phyloP scores from a whole-genome alignment of 2,888 invertebrate genomes.

The Xestia ashworthii region DNA sequence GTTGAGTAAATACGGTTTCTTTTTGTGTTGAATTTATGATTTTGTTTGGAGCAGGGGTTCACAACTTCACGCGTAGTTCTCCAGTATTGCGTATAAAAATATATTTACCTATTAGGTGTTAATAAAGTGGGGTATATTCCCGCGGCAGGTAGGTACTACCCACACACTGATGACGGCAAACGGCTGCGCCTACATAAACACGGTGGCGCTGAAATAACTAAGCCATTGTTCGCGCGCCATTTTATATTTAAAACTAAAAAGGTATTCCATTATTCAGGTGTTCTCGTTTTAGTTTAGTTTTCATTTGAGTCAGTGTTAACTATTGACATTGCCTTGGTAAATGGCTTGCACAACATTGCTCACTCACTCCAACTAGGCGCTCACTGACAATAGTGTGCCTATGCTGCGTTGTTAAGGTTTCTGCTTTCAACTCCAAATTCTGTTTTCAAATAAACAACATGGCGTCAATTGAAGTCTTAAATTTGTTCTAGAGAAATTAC shows the following conservation, averaged over 20 bases:
- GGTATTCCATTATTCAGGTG: slow-evolving; percentile 45
- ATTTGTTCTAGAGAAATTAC: background rate
- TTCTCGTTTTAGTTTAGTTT: slow-evolving; percentile 46
- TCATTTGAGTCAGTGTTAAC: slow-evolving; percentile 32
- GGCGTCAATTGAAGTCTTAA: background rate
- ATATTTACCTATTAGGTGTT: slow-evolving; percentile 29
- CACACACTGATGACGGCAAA: background rate
- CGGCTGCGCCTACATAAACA: slow-evolving; percentile 16
- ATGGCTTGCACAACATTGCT: slow-evolving; percentile 9
- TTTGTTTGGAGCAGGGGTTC: background rate
- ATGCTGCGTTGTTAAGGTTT: background rate
- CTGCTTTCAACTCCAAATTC: background rate
- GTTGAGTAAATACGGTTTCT: slow-evolving; percentile 1
- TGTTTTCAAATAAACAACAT: slow-evolving; percentile 3
- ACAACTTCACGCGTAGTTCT: background rate
- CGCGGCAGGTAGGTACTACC: background rate
- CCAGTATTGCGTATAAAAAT: background rate
- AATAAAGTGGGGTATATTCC: slow-evolving; percentile 2
- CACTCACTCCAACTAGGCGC: background rate
- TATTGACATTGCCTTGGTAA: slow-evolving; percentile 41
- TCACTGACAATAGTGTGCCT: background rate
- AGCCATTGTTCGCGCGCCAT: slow-evolving; percentile 33
- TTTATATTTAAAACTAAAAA: slow-evolving; percentile 46
- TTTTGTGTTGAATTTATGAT: background rate
- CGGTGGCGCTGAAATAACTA: slow-evolving; percentile 39